Base-by-base conservation (phyloP, 2,888 invertebrate genomes). In the Drosophila ustulata region DNA sequence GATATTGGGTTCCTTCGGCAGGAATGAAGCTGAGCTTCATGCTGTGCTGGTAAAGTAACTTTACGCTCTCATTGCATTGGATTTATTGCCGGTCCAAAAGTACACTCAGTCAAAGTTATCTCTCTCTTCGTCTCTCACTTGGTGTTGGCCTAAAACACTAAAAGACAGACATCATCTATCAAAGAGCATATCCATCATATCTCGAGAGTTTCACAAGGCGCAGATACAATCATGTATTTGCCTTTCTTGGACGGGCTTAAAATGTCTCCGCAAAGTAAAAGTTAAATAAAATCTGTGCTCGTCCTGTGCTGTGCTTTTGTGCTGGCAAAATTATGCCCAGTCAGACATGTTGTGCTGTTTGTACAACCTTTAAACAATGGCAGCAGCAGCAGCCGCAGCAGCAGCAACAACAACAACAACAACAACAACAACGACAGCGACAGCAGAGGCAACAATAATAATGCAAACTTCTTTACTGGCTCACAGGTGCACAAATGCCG, bases 401-500 rank as follows among this genome's bases (percentile, higher is more conserved):
- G 32, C 25, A 43, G 8, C 34, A 32, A 7, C 34, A 55, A 28
- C 49, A 37, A 43, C 47, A 47, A 37, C 57, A 64, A 75, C 32
- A 69, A 75, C 63, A 49, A 25, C 46, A 41, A 41, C 50, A 51
- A 5, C 41, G 58, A n/a, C 30, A 41, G 39, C 32, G 49, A 11
- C 37, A 32, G n/a, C 37, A 55, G 37, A 37, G 37, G 52, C 47
- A 52, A 39, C 57, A 69, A 75, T 39, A 75, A 76, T 65, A 74
- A 65, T 49, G 80, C 57, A 58, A 75, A 80, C 71, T 80, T 79
- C 70, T 65, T 75, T 52, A 45, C 59, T 26, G 58, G 63, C 66
- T 28, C 70, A 71, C 89, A 89, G 88, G 82, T 89, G 88, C 80
- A 73, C 66, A 65, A 82, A 75, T 76, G 86, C 37, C 68, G 52